Base-by-base conservation (phyloP, 37 sponge, comb jelly and placozoan species). In the Tethya wilhelma region DNA sequence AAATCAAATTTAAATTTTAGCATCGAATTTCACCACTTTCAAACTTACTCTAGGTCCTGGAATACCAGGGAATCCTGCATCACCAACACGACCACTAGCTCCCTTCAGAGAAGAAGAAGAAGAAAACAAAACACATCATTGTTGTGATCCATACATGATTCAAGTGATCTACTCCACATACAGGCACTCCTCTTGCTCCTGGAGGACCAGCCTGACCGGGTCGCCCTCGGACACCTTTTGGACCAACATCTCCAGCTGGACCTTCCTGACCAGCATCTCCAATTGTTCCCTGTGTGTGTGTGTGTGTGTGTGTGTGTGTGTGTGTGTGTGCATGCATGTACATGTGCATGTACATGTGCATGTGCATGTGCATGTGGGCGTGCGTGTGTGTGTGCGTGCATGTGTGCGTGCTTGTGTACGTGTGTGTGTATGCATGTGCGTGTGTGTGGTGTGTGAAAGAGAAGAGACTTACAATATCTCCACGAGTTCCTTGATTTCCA, bases 391-490 rank as follows among this genome's bases (percentile, higher is more conserved):
- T 31, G 53, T 9, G 14, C 53, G 9, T 9, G 14, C n/a, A n/a
- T n/a, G n/a, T n/a, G n/a, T n/a, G n/a, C n/a, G n/a, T n/a, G n/a
- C n/a, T n/a, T n/a, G n/a, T n/a, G n/a, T n/a, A n/a, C n/a, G n/a
- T n/a, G n/a, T n/a, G n/a, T n/a, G n/a, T n/a, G n/a, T n/a, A n/a
- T n/a, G n/a, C n/a, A n/a, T n/a, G n/a, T n/a, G n/a, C n/a, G n/a
- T n/a, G n/a, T n/a, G n/a, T n/a, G n/a, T n/a, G n/a, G n/a, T n/a
- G n/a, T n/a, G n/a, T n/a, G n/a, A n/a, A n/a, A n/a, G n/a, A n/a
- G n/a, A n/a, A n/a, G n/a, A n/a, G n/a, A 53, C 89, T 76, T 37
- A 92, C 93, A 57, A 44, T n/a, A 23, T 46, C 69, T 29, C 93
- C 93, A 49, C 71, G 71, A 11, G 56, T 7, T 28, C 93, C 93